Evolutionary conservation across 2,888 invertebrate species (phyloP), one percentile per base, ranked within the genome.

Genomic region (Sphinx pinastri): DNA sequence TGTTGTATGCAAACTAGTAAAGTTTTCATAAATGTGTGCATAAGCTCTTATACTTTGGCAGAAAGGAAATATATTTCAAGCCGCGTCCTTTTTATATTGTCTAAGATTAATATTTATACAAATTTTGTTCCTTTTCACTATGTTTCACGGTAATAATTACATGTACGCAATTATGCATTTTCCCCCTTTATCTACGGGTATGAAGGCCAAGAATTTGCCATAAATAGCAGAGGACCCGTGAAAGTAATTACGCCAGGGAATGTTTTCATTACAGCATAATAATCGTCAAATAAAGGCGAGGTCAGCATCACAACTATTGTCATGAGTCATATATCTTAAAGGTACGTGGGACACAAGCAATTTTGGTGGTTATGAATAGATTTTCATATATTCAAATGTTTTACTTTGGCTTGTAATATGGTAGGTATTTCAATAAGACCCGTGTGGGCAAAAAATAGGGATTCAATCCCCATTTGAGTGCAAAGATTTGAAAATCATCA

Each of bases 251-350:
- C 74, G 73, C 72, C 38, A 54, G 71, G 71, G 75, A 75, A 77
- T 76, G 76, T 77, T 77, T 75, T 76, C 73, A 78, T 75, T 75
- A 75, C 71, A 45, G 60, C 69, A 71, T 71, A 70, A 73, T 75
- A 73, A 69, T 75, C 71, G 72, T 73, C 72, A 73, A 74, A 75
- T 71, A 72, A 71, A 68, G 69, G 67, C 70, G 70, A 74, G 73
- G 76, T 75, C 74, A 70, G 68, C 68, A 51, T 59, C 67, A 51
- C 47, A 66, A 66, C 67, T 67, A 70, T 70, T 70, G 67, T 70
- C 67, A 67, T 52, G 45, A 58, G 52, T 58, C 67, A 57, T 67
- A 70, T 70, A 70, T 68, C 70, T 70, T 57, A 38, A 16, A 58
- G 59, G 70, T 59, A 59, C 59, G 67, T 70, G 54, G 67, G 70